Percentiles rank a stretch among this genome's conserved stretches.
Conservation (phyloP, 2,888 invertebrate genomes). For the Drosophila macrospina region DNA sequence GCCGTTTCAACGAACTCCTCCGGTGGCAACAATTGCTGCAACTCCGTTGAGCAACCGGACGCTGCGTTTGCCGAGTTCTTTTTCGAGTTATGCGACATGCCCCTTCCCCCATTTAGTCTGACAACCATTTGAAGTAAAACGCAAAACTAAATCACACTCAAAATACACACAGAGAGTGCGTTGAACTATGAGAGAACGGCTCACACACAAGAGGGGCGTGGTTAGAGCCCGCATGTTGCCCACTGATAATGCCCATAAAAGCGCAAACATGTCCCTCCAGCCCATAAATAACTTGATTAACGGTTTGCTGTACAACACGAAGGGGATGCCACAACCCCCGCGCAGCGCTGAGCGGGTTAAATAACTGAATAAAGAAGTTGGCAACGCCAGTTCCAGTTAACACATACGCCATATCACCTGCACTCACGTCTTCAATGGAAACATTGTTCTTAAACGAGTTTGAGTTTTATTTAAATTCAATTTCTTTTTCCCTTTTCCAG, state of each 20-base stretch:
- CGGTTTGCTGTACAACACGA: slow-evolving; percentile 6
- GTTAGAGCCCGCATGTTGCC: slow-evolving; percentile 31
- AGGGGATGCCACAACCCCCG: background rate
- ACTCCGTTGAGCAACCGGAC: slow-evolving; percentile 1
- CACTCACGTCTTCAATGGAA: too few species aligned
- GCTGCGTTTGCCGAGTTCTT: slow-evolving; percentile 1
- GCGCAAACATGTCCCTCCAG: slow-evolving; percentile 38
- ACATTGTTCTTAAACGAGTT: too few species aligned
- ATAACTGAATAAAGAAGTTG: background rate
- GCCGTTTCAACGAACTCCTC: slow-evolving; percentile 9
- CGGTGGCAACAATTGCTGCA: slow-evolving; percentile 18
- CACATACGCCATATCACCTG: background rate
- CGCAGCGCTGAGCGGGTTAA: background rate
- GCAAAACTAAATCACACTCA: slow-evolving; percentile 22
- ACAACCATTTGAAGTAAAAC: slow-evolving; percentile 44
- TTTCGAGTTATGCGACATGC: slow-evolving; percentile 30
- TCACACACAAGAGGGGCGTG: slow-evolving; percentile 6
- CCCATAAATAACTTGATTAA: slow-evolving; percentile 69
- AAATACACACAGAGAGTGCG: slow-evolving; percentile 23
- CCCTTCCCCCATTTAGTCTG: slow-evolving; percentile 21
- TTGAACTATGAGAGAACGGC: slow-evolving; percentile 35
- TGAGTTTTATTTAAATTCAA: too few species aligned
- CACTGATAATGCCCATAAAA: slow-evolving; percentile 58
- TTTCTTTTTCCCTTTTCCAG: too few species aligned
- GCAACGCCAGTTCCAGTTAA: background rate